Evolutionary conservation across 2,797 vertebrate genomes (phyloP).

Genomic region (Anomalospiza imberbis): DNA sequence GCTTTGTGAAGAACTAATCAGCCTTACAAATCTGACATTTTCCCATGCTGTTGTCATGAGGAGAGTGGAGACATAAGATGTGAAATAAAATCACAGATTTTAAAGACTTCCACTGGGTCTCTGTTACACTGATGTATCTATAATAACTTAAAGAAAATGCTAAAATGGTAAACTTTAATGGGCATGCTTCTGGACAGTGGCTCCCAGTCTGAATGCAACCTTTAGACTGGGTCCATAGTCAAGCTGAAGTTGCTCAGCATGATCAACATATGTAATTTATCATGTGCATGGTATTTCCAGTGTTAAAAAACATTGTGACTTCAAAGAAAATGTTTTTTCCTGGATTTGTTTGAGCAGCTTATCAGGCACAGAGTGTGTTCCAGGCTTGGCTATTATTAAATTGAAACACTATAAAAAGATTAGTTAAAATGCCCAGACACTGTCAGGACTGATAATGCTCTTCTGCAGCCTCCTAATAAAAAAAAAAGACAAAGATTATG

Average conservation of each 20-base stretch:
- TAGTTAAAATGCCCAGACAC: constrained; percentile 32
- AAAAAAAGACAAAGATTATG: constrained; percentile 1
- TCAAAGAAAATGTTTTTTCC: not conserved
- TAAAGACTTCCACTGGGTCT: not conserved
- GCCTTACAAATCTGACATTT: not conserved
- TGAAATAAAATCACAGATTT: not conserved
- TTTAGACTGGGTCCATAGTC: not conserved
- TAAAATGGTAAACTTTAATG: not conserved
- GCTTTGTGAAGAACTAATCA: not conserved
- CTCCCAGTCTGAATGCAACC: not conserved
- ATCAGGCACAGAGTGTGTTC: not conserved
- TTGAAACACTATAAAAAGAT: constrained; percentile 52
- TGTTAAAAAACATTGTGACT: not conserved
- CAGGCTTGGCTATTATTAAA: constrained; percentile 41
- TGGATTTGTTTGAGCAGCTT: constrained; percentile 40
- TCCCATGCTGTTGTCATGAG: not conserved
- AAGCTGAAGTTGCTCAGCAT: not conserved
- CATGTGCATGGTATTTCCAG: not conserved
- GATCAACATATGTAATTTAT: not conserved
- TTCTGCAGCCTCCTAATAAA: constrained; percentile 28
- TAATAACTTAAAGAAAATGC: not conserved
- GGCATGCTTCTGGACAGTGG: not conserved
- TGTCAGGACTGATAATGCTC: constrained; percentile 38
- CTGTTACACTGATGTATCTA: not conserved
- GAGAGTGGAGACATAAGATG: not conserved